Evolutionary conservation across 2,888 invertebrate genomes (phyloP).

Genomic region (Eupeodes latifasciatus): DNA sequence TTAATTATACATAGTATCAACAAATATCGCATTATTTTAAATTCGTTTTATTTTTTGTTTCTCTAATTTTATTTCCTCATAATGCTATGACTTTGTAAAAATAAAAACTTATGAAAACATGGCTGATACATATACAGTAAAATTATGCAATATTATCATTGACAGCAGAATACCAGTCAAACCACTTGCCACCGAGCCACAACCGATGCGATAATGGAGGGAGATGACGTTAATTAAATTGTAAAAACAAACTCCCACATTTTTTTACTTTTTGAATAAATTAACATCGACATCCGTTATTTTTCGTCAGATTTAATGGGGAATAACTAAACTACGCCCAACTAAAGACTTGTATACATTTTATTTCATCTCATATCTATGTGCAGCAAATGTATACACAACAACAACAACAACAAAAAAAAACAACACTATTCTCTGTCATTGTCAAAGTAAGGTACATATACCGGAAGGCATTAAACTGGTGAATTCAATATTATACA

Average conservation of each 20-base stretch:
- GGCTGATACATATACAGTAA: conserved; percentile 5
- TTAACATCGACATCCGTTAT: conserved; percentile 48
- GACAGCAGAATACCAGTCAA: not conserved
- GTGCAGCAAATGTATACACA: not conserved
- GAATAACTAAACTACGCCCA: conserved; percentile 60
- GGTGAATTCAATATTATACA: not conserved
- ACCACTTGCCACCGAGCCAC: no score
- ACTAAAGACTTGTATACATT: conserved; percentile 9
- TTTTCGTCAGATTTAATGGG: conserved; percentile 30
- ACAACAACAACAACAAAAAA: not conserved
- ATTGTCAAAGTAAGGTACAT: not conserved
- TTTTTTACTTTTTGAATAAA: conserved; percentile 22
- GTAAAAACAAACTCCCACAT: conserved; percentile 48
- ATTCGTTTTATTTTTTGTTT: not conserved
- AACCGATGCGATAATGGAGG: not conserved
- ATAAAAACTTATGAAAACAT: conserved; percentile 23
- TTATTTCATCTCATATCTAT: not conserved
- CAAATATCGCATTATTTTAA: not conserved
- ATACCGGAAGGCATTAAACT: conserved; percentile 5
- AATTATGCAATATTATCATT: conserved; percentile 29
- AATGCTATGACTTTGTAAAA: conserved; percentile 1
- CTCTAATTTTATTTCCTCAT: not conserved
- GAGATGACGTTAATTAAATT: conserved; percentile 47
- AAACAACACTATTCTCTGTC: not conserved
- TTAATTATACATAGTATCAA: not conserved